These are phyloP conservation scores for Brachymystax lenok DNA, from an alignment of 2,797 vertebrate species.

Conservation along the genomic window DNA sequence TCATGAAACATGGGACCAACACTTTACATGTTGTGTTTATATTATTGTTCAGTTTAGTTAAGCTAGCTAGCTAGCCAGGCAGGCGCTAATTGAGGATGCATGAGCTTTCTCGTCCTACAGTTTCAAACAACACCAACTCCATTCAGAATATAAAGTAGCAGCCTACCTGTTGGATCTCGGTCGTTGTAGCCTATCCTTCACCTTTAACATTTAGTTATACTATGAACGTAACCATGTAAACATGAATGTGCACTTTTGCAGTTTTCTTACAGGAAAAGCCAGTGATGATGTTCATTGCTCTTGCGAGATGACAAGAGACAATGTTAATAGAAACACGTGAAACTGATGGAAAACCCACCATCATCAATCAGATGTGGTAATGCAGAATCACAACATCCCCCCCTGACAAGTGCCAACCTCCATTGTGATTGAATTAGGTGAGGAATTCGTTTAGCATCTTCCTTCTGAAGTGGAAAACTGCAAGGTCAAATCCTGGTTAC, in stretches of 20 bases:
- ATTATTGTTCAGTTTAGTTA: too few species aligned
- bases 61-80: too few species aligned
- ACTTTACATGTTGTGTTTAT: too few species aligned
- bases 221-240: background rate
- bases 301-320: slow-evolving; percentile 2
- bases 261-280: background rate
- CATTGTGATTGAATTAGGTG: slow-evolving; percentile 41
- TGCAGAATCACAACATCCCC: slow-evolving; percentile 5
- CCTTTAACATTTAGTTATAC: too few species aligned
- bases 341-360: background rate
- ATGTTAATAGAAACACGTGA: background rate
- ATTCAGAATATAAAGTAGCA: too few species aligned
- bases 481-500: slow-evolving; percentile 39
- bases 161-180: too few species aligned
- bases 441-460: slow-evolving; percentile 47
- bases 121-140: too few species aligned
- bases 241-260: background rate
- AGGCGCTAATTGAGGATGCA: too few species aligned
- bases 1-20: too few species aligned
- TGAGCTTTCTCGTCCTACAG: too few species aligned
- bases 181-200: too few species aligned
- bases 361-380: background rate
- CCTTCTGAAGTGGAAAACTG: slow-evolving; percentile 20
- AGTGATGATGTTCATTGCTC: background rate
- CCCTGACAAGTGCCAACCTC: background rate